These are phyloP conservation scores for Neostethus bicornis DNA, from an alignment of 2,797 vertebrate species.

Conservation along the genomic window DNA sequence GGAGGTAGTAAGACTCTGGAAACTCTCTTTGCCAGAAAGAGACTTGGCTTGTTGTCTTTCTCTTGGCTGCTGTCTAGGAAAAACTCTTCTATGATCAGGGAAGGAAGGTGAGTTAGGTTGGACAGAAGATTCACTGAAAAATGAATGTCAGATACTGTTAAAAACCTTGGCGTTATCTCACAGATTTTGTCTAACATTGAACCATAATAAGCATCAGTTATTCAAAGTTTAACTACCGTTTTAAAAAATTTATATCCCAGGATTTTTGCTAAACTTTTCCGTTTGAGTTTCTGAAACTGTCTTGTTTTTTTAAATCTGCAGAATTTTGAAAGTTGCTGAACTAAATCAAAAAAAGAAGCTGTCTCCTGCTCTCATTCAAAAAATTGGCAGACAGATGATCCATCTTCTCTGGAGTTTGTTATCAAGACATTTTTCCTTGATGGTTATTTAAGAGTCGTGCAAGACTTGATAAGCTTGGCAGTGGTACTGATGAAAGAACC, in stretches of 20 bases:
- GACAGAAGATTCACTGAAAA: no score
- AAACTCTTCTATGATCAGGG: no score
- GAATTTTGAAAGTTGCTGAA: conserved; percentile 23
- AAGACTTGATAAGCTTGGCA: conserved; percentile 24
- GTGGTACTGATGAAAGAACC: conserved; percentile 9
- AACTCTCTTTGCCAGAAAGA: no score
- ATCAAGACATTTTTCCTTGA: conserved; percentile 34
- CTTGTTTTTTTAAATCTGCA: conserved; percentile 22
- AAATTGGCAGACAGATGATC: conserved; percentile 32
- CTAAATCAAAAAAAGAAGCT: neutral
- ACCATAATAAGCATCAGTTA: neutral
- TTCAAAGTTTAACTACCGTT: neutral
- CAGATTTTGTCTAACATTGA: no score
- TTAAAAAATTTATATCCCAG: neutral
- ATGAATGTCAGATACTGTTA: no score
- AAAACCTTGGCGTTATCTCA: no score
- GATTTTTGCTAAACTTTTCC: neutral
- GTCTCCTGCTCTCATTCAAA: neutral
- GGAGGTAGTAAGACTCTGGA: no score
- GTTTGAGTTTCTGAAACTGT: conserved; percentile 9
- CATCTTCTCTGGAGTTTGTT: conserved; percentile 59
- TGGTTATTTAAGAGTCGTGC: conserved; percentile 34
- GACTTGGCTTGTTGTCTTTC: no score
- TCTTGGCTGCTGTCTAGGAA: no score
- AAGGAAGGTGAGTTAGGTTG: no score